Conservation (phyloP, 1,140 invertebrate species). For the Drosophila sulfurigaster region DNA sequence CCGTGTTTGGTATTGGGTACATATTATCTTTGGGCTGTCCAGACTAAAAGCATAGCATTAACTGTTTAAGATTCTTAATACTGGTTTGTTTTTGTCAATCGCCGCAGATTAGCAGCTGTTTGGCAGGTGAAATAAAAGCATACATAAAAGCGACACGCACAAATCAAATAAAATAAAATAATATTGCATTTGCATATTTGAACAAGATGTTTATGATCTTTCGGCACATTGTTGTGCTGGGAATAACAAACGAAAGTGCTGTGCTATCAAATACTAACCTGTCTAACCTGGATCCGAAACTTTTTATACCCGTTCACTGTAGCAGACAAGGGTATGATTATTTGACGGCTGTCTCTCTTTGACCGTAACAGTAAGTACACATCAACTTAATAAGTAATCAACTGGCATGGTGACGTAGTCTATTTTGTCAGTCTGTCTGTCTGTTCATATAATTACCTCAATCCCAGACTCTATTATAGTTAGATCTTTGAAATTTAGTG, state of each 20-base stretch:
- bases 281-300: constrained; percentile 39
- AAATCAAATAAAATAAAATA: constrained; percentile 53
- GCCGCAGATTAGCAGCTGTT: constrained; percentile 31
- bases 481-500: no score
- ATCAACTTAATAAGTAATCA: no score
- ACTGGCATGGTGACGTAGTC: no score
- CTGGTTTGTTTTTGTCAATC: constrained; percentile 40
- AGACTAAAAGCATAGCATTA: constrained; percentile 10
- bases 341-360: no score
- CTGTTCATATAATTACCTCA: no score
- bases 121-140: constrained; percentile 31
- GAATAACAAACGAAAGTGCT: constrained; percentile 62
- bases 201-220: constrained; percentile 56
- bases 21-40: neutral
- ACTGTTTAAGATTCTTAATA: constrained; percentile 29
- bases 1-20: neutral
- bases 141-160: constrained; percentile 35
- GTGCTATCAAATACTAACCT: constrained; percentile 53
- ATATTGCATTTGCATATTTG: constrained; percentile 58
- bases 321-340: neutral
- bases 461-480: no score
- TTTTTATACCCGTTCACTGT: constrained; percentile 6
- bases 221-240: constrained; percentile 52
- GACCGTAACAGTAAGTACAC: no score
- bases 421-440: no score